Evolutionary conservation across 2,113 vertebrate species (phyloP).

Genomic region (Seriola quinqueradiata): DNA sequence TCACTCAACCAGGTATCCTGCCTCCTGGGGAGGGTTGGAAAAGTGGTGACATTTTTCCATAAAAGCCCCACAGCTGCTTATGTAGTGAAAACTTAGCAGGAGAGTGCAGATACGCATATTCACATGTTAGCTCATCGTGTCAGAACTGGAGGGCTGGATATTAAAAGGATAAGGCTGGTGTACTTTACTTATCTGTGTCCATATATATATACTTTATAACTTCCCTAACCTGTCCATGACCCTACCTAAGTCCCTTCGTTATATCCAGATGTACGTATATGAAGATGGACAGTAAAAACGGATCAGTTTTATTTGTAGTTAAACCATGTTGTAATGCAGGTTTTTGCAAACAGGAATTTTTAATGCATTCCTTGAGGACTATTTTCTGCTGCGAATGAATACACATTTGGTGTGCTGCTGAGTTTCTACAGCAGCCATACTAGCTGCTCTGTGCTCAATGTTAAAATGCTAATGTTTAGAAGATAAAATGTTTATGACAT

Average conservation of each 20-base stretch:
- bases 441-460: neutral
- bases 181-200: neutral
- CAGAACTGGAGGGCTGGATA: neutral
- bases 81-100: neutral
- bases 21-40: slow-evolving; percentile 9
- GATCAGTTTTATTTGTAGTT: neutral
- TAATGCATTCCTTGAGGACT: neutral
- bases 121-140: neutral
- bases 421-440: neutral
- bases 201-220: neutral
- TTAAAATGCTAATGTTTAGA: neutral
- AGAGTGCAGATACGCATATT: neutral
- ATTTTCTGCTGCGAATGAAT: neutral
- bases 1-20: slow-evolving; percentile 53
- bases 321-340: neutral
- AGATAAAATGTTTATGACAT: neutral
- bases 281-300: neutral
- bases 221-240: neutral
- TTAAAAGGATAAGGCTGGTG: neutral
- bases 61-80: slow-evolving; percentile 27
- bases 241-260: neutral
- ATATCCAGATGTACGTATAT: neutral
- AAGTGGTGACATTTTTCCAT: slow-evolving; percentile 15
- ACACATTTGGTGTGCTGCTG: neutral
- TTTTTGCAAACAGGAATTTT: neutral